Evolutionary conservation across 2,113 vertebrate genomes (phyloP).

Genomic region (Vicugna pacos): DNA sequence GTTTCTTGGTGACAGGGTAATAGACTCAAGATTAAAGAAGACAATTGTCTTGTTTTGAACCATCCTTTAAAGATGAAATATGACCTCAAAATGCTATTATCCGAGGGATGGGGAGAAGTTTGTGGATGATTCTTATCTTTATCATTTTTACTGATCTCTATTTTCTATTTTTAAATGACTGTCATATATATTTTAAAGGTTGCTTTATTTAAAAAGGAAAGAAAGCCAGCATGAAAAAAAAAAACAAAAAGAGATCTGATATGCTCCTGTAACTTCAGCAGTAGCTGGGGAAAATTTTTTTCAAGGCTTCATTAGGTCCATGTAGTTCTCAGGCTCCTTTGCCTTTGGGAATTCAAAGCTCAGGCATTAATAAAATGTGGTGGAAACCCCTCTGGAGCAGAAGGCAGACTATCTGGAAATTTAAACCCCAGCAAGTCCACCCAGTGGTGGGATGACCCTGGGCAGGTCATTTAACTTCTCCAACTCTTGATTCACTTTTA

Average conservation of each 20-base stretch:
- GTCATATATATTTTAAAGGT: not conserved
- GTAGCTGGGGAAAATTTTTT: not conserved
- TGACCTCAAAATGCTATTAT: not conserved
- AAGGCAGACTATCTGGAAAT: not conserved
- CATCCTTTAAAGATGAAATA: constrained; percentile 15
- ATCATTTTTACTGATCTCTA: not conserved
- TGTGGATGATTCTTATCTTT: not conserved
- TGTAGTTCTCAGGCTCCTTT: not conserved
- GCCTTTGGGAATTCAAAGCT: constrained; percentile 14
- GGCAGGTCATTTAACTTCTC: constrained; percentile 33
- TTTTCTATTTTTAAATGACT: constrained; percentile 27
- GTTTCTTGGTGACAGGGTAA: not conserved
- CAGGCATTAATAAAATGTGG: not conserved
- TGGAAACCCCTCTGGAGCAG: not conserved
- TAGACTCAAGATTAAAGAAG: constrained; percentile 23
- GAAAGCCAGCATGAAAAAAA: not conserved
- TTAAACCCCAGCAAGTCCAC: not conserved
- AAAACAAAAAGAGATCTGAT: not conserved
- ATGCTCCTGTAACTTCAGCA: not conserved
- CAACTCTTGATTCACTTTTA: not conserved
- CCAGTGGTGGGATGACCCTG: not conserved
- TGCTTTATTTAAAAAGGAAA: constrained; percentile 15
- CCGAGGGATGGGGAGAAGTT: not conserved
- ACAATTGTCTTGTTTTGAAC: not conserved
- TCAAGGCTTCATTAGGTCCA: not conserved